Percentiles rank a stretch among this genome's conserved stretches.
These are phyloP conservation scores for Apotomis capreana DNA, from an alignment of 2,888 invertebrate genomes.

Conservation along the genomic window DNA sequence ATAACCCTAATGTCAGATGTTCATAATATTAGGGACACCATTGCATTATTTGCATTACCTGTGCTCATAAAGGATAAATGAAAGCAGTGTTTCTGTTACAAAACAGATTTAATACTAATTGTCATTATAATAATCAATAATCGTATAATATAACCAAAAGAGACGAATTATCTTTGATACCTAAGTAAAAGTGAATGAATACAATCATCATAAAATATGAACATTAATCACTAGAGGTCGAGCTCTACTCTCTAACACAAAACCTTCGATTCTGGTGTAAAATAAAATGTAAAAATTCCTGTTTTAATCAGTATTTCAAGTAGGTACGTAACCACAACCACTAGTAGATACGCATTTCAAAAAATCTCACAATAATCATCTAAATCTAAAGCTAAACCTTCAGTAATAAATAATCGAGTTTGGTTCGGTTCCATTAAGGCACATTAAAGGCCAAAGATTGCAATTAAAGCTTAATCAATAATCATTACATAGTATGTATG, in stretches of 20 bases:
- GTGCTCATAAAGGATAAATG: neutral
- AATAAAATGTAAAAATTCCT: too few species aligned
- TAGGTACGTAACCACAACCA: neutral
- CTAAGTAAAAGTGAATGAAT: neutral
- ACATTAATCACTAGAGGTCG: too few species aligned
- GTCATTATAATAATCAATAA: conserved; percentile 19
- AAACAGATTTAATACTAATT: conserved; percentile 24
- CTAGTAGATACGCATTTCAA: neutral
- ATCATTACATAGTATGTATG: neutral
- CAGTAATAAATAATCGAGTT: conserved; percentile 63
- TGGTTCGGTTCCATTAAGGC: conserved; percentile 81
- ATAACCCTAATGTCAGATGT: too few species aligned
- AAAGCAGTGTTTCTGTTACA: conserved; percentile 19
- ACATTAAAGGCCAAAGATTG: conserved; percentile 73
- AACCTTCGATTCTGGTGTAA: too few species aligned
- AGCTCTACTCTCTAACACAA: too few species aligned
- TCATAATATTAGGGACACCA: too few species aligned
- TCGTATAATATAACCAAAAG: conserved; percentile 30
- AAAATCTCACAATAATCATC: neutral
- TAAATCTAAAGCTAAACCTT: conserved; percentile 23
- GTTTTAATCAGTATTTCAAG: too few species aligned
- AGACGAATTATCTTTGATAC: conserved; percentile 23
- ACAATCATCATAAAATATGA: neutral
- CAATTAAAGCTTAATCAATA: conserved; percentile 70
- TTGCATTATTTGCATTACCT: too few species aligned